phyloP scores from a whole-genome alignment of 2,113 vertebrate species.

The Xiphias gladius region DNA sequence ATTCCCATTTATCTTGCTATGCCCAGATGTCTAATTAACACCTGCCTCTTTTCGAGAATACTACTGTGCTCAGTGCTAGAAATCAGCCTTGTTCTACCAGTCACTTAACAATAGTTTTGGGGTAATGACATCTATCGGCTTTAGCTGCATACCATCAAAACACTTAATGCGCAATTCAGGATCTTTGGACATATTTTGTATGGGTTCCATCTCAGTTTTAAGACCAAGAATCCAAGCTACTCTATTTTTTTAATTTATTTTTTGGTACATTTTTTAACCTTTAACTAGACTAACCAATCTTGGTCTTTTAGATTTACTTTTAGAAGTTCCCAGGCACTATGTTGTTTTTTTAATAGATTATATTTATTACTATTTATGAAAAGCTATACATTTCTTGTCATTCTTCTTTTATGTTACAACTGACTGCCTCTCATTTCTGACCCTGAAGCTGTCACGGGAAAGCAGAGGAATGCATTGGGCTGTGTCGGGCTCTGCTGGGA shows the following conservation, averaged over 20 bases:
- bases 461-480: conserved; percentile 95
- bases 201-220: too few species aligned
- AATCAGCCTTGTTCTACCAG: too few species aligned
- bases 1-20: too few species aligned
- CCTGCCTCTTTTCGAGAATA: too few species aligned
- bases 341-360: background rate
- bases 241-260: background rate
- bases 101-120: too few species aligned
- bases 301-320: background rate
- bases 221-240: too few species aligned
- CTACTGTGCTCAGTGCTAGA: too few species aligned
- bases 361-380: background rate
- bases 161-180: background rate
- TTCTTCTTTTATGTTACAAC: background rate
- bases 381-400: background rate
- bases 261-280: too few species aligned
- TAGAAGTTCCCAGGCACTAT: background rate
- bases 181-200: too few species aligned
- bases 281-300: background rate
- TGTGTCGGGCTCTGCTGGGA: conserved; percentile 93
- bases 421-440: background rate
- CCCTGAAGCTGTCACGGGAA: conserved; percentile 92
- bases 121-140: too few species aligned
- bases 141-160: too few species aligned
- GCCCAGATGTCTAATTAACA: too few species aligned